Percentiles rank a stretch among this genome's conserved stretches.
Evolutionary conservation across 2,888 invertebrate genomes (phyloP).

Genomic region (Megamerina dolium): DNA sequence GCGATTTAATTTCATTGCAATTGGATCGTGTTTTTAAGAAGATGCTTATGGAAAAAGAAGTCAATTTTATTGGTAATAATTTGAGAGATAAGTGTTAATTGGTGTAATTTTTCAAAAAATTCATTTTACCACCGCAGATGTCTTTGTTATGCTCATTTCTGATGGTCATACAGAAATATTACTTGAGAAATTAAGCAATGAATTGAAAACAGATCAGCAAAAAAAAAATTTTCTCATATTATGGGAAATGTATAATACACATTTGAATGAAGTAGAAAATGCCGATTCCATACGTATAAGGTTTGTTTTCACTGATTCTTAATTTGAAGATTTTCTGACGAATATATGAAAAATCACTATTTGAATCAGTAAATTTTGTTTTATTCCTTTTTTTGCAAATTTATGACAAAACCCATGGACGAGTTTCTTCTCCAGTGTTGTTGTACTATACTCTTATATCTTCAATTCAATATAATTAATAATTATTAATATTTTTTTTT

Average conservation of each 20-base stretch:
- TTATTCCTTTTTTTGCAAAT: not conserved
- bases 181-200: conserved; percentile 35
- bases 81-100: not conserved
- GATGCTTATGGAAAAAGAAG: conserved; percentile 39
- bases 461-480: not conserved
- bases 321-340: too few species aligned
- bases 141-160: conserved; percentile 40
- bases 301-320: too few species aligned
- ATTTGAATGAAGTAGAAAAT: conserved; percentile 33
- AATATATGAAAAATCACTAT: too few species aligned
- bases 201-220: conserved; percentile 42
- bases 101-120: not conserved
- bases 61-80: conserved; percentile 39
- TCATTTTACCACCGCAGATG: conserved; percentile 24
- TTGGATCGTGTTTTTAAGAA: conserved; percentile 40
- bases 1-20: conserved; percentile 37
- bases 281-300: conserved; percentile 34
- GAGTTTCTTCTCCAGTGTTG: not conserved
- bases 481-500: conserved; percentile 3
- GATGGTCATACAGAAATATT: conserved; percentile 31
- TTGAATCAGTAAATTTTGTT: not conserved
- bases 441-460: not conserved
- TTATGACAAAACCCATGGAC: not conserved
- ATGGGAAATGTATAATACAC: conserved; percentile 44
- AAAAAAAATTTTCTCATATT: conserved; percentile 43